phyloP scores from a whole-genome alignment of 1,140 invertebrate genomes.

The Papilio polyxenes region DNA sequence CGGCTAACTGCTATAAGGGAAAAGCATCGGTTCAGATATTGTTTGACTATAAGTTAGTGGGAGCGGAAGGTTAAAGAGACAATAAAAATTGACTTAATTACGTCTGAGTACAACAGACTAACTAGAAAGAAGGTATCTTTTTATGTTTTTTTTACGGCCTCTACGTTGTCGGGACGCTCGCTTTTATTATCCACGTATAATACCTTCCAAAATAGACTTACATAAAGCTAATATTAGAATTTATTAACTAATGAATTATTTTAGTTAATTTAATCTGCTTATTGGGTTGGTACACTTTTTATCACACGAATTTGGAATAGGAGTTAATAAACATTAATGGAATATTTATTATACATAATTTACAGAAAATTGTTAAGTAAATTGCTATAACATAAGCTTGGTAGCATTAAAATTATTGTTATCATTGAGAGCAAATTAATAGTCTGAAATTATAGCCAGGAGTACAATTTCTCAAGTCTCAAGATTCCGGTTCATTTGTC shows the following conservation, averaged over 20 bases:
- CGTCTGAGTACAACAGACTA: constrained; percentile 14
- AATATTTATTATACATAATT: no score
- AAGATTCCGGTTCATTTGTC: not conserved
- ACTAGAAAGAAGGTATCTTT: constrained; percentile 10
- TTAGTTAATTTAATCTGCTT: no score
- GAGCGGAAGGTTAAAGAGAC: not conserved
- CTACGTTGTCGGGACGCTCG: not conserved
- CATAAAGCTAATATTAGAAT: no score
- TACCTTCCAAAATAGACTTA: not conserved
- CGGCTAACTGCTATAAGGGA: no score
- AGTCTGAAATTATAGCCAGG: not conserved
- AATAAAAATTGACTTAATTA: not conserved
- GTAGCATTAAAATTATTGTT: not conserved
- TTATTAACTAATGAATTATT: no score
- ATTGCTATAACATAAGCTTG: not conserved
- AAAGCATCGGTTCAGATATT: no score
- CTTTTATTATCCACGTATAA: not conserved
- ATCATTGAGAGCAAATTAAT: not conserved
- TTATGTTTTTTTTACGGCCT: not conserved
- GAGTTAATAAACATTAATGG: no score
- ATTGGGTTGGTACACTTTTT: no score
- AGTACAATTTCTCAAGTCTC: not conserved
- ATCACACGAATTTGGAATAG: no score
- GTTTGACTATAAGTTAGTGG: not conserved
- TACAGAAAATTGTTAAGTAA: no score